Evolutionary conservation across 2,113 vertebrate genomes (phyloP).

Genomic region (Rousettus leschenaultii): DNA sequence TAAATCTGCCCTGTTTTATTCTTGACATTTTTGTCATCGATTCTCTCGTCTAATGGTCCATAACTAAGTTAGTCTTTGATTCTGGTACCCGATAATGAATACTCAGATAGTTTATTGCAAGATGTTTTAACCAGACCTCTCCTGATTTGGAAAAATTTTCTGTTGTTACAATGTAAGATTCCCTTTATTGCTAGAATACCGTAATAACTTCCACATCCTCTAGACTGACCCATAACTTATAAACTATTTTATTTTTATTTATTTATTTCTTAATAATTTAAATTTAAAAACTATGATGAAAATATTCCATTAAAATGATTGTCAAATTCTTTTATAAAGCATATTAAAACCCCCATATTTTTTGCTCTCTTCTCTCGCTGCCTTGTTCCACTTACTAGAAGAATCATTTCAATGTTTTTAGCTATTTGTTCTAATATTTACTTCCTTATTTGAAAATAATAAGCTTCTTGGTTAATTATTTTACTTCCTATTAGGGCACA

Average conservation of each 20-base stretch:
- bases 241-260: background rate
- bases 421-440: background rate
- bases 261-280: background rate
- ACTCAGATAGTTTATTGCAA: constrained; percentile 3
- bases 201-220: background rate
- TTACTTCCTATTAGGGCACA: background rate
- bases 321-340: background rate
- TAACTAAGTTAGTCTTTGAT: background rate
- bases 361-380: background rate
- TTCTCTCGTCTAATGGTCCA: background rate
- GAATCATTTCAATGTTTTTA: background rate
- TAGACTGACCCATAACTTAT: background rate
- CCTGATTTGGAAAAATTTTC: background rate
- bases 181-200: background rate
- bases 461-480: background rate
- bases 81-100: background rate
- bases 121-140: background rate
- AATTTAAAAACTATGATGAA: background rate
- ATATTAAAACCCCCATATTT: background rate
- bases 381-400: background rate
- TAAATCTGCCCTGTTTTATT: background rate
- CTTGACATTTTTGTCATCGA: background rate
- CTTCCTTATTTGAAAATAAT: background rate
- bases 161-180: background rate
- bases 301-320: background rate